Evolutionary conservation across 2,797 vertebrate species (phyloP).

Genomic region (Odontamblyopus lacepedii): DNA sequence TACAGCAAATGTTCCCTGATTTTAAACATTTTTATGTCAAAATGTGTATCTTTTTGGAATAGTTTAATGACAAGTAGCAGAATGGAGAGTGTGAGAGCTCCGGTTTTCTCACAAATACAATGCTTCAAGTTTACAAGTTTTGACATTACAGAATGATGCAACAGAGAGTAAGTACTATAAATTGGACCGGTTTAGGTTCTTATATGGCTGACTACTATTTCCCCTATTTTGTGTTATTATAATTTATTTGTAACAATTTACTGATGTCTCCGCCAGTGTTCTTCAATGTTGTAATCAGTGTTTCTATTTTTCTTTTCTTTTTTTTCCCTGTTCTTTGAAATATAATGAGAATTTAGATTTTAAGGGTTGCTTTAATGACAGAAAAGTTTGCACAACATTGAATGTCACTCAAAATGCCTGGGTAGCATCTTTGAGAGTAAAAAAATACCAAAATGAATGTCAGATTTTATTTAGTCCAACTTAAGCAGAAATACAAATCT

Average conservation of each 20-base stretch:
- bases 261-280: not conserved
- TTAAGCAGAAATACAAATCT: not conserved
- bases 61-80: not conserved
- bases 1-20: not conserved
- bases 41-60: not conserved
- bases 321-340: too few species aligned
- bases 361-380: too few species aligned
- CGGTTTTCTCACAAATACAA: not conserved
- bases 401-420: not conserved
- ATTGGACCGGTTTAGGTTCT: not conserved
- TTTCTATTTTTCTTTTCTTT: too few species aligned
- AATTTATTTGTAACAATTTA: too few species aligned
- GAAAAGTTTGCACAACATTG: not conserved
- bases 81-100: not conserved
- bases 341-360: too few species aligned
- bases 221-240: not conserved
- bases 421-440: not conserved
- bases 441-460: not conserved
- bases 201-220: not conserved
- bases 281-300: too few species aligned
- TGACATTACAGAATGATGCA: slow-evolving; percentile 5
- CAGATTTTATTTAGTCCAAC: not conserved
- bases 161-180: not conserved
- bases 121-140: not conserved
- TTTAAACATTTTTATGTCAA: not conserved